Conservation (phyloP, 2,888 invertebrate genomes). For the Zaprionus bogoriensis region DNA sequence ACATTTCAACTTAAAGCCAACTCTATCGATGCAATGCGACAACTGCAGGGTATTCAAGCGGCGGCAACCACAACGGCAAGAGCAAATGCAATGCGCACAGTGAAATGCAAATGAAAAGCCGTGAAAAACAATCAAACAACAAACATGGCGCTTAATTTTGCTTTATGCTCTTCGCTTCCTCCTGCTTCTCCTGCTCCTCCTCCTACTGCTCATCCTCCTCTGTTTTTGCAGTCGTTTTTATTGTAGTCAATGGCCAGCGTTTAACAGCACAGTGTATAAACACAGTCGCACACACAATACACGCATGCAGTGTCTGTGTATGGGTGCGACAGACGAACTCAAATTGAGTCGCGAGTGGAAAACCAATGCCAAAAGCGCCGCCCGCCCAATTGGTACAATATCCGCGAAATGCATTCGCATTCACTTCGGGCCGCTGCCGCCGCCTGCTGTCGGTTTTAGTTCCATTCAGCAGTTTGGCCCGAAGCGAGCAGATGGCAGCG, state of each 20-base stretch:
- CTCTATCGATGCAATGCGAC: too few relatives aligned
- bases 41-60: neutral
- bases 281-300: too few relatives aligned
- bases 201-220: too few relatives aligned
- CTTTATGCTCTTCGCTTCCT: constrained; percentile 4
- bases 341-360: constrained; percentile 28
- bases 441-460: constrained; percentile 18
- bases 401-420: constrained; percentile 19
- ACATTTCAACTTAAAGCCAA: too few relatives aligned
- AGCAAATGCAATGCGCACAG: constrained; percentile 15
- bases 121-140: constrained; percentile 29
- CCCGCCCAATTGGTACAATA: constrained; percentile 24
- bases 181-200: too few relatives aligned
- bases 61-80: neutral
- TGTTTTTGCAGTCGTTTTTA: constrained; percentile 4
- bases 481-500: too few relatives aligned
- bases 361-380: constrained; percentile 9
- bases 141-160: constrained; percentile 46
- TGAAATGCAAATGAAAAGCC: constrained; percentile 44
- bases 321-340: constrained; percentile 1
- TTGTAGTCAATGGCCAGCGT: constrained; percentile 27
- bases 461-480: constrained; percentile 24
- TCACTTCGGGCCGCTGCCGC: too few relatives aligned
- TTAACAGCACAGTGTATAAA: constrained; percentile 14
- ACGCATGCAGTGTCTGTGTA: neutral